Evolutionary conservation across 2,113 vertebrate species (phyloP).

Genomic region (Phaethon lepturus): DNA sequence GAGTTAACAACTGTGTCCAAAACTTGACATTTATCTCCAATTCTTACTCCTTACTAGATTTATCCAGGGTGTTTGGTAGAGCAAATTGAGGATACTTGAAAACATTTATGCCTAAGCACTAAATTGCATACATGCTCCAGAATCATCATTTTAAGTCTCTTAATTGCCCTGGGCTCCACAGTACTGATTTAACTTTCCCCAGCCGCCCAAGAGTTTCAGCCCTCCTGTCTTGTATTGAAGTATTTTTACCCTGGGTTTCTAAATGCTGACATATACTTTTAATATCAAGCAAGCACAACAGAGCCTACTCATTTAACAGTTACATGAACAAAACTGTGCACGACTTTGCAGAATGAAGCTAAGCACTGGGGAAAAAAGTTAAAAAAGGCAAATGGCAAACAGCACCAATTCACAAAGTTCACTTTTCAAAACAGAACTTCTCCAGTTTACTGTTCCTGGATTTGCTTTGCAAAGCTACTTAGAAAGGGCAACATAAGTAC

Average conservation of each 20-base stretch:
- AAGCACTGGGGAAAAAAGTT: neutral
- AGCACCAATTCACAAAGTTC: neutral
- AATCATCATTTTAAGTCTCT: neutral
- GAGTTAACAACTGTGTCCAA: neutral
- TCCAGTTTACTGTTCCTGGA: neutral
- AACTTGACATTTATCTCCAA: neutral
- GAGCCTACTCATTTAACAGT: neutral
- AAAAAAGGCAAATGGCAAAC: neutral
- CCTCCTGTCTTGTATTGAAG: neutral
- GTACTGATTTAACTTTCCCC: neutral
- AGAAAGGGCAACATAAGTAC: neutral
- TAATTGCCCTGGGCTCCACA: neutral
- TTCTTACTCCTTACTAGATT: neutral
- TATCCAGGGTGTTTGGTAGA: neutral
- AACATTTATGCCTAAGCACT: neutral
- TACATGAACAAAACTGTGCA: neutral
- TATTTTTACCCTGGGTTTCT: neutral
- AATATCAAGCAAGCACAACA: neutral
- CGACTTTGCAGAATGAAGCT: neutral
- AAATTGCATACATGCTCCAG: rapidly evolving
- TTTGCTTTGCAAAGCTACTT: neutral
- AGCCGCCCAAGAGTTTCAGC: neutral
- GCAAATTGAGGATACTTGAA: neutral
- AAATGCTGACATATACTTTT: neutral
- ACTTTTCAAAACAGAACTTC: neutral